A percentile compares a stretch with the other conserved stretches of the same genome.
phyloP scores from a whole-genome alignment of 2,113 vertebrate species.

The Syrmaticus mikado region DNA sequence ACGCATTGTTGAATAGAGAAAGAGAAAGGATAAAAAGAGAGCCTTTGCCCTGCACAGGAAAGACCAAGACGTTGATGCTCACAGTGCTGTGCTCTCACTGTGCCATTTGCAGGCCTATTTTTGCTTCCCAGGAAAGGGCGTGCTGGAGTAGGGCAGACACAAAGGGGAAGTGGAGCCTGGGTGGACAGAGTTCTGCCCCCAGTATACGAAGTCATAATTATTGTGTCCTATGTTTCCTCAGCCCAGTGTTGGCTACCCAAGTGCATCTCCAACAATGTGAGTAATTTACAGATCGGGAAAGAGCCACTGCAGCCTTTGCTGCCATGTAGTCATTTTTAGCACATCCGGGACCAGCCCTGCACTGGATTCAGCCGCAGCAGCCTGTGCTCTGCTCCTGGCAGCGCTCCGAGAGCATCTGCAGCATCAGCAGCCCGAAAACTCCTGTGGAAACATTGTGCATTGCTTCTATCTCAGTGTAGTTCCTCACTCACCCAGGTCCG shows the following conservation, averaged over 20 bases:
- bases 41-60: background rate
- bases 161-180: background rate
- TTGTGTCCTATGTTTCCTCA: background rate
- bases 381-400: background rate
- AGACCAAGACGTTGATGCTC: background rate
- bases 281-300: constrained; percentile 33
- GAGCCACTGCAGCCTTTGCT: constrained; percentile 27
- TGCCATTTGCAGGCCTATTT: constrained; percentile 24
- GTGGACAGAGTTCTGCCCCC: background rate
- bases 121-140: background rate
- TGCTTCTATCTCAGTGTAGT: constrained; percentile 7
- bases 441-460: background rate
- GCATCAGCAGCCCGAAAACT: constrained; percentile 8
- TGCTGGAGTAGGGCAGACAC: background rate
- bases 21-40: background rate
- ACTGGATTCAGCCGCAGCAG: background rate
- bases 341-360: constrained; percentile 1
- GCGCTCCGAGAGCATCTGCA: constrained; percentile 18
- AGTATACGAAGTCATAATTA: background rate
- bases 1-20: background rate
- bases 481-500: background rate
- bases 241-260: background rate
- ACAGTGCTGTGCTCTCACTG: background rate
- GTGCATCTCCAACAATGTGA: background rate
- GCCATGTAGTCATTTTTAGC: constrained; percentile 38